These are phyloP conservation scores for Aricia artaxerxes DNA, from an alignment of 2,888 invertebrate species.

Conservation along the genomic window DNA sequence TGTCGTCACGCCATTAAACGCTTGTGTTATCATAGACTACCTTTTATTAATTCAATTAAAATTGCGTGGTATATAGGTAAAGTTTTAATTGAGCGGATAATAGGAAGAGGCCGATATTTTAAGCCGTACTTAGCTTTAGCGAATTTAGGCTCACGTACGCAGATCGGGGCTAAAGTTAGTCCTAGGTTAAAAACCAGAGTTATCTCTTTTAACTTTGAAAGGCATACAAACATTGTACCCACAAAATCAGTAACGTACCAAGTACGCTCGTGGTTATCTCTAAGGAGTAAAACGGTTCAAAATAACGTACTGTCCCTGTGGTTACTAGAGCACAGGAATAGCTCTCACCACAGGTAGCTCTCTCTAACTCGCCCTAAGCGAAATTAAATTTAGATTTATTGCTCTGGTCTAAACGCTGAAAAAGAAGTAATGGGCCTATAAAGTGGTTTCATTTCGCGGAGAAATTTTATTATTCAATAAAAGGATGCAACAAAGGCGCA, in stretches of 20 bases:
- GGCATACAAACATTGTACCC: background rate
- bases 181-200: no score
- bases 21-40: conserved; percentile 10
- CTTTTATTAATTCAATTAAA: conserved; percentile 16
- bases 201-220: no score
- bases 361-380: background rate
- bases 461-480: conserved; percentile 79
- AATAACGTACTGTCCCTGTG: background rate
- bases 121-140: no score
- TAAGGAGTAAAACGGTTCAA: background rate
- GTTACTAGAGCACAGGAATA: background rate
- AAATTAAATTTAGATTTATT: conserved; percentile 33
- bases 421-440: conserved; percentile 73
- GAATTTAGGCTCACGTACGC: no score
- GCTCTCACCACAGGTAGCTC: background rate
- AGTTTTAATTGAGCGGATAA: no score
- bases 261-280: background rate
- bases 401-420: conserved; percentile 52
- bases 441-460: conserved; percentile 72
- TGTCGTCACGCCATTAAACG: conserved; percentile 64
- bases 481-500: conserved; percentile 75
- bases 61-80: background rate
- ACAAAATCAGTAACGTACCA: background rate
- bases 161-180: no score
- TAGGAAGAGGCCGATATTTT: no score